Percentiles rank a stretch among this genome's conserved stretches.
These are phyloP conservation scores for Aleadryas rufinucha DNA, from an alignment of 2,113 vertebrate species.

Conservation along the genomic window DNA sequence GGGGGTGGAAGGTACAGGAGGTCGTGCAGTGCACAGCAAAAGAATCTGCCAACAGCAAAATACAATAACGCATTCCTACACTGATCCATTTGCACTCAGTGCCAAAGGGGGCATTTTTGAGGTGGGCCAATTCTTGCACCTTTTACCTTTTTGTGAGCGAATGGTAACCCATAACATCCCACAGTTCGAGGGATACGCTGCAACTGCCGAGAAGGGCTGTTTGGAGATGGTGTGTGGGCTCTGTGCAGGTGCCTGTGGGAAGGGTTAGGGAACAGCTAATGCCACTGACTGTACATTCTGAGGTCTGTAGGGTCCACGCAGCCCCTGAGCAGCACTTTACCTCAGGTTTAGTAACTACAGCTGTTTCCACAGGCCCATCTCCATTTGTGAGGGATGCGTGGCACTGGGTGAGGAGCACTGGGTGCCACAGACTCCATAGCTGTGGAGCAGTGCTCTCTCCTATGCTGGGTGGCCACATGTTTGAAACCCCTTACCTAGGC, in stretches of 20 bases:
- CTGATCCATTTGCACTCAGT: neutral
- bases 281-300: neutral
- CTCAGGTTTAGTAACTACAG: neutral
- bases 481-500: neutral
- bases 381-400: neutral
- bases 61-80: neutral
- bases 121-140: neutral
- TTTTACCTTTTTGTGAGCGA: neutral
- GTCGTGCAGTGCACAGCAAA: neutral
- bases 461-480: neutral
- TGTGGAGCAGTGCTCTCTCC: neutral
- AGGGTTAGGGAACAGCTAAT: neutral
- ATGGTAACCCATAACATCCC: accelerated
- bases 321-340: neutral
- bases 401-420: neutral
- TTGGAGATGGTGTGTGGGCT: neutral
- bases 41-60: neutral
- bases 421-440: neutral
- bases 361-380: neutral
- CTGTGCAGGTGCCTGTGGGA: neutral
- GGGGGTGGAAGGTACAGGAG: neutral
- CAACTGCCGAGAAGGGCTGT: neutral
- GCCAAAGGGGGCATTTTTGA: neutral
- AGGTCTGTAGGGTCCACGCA: neutral
- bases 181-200: neutral